Conservation (phyloP, 2,113 vertebrate genomes). For the Lophotis ruficrista region DNA sequence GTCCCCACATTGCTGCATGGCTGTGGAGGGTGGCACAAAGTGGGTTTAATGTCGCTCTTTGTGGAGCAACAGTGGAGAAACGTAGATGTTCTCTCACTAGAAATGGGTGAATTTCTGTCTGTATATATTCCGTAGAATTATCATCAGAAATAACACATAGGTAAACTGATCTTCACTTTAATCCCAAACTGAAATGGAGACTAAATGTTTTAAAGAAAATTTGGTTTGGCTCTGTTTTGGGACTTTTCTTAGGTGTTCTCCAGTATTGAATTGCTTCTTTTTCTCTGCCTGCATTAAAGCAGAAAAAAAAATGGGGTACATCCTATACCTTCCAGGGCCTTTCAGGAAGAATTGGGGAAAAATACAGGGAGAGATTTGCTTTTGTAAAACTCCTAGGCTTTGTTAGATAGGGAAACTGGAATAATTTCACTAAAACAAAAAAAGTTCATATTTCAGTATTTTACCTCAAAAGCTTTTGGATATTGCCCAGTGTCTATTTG, state of each 20-base stretch:
- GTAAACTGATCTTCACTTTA: not conserved
- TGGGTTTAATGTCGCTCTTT: not conserved
- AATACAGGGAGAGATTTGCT: not conserved
- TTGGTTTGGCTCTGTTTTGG: not conserved
- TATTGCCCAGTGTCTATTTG: not conserved
- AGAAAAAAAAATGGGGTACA: not conserved
- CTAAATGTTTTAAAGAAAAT: not conserved
- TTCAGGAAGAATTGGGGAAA: not conserved
- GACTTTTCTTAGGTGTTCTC: not conserved
- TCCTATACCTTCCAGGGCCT: not conserved
- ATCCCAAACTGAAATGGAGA: not conserved
- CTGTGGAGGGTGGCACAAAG: fast-evolving
- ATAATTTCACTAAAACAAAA: not conserved
- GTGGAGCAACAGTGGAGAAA: not conserved
- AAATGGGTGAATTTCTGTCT: not conserved
- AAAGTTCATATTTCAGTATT: not conserved
- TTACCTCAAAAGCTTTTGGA: not conserved
- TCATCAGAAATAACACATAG: not conserved
- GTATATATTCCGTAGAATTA: not conserved
- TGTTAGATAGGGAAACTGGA: not conserved
- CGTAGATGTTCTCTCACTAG: not conserved
- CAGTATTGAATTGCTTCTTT: not conserved
- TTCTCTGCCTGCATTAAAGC: not conserved
- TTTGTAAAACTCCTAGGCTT: not conserved
- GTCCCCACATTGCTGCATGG: fast-evolving